Conservation (phyloP, 2,113 vertebrate species). For the Athene cunicularia region DNA sequence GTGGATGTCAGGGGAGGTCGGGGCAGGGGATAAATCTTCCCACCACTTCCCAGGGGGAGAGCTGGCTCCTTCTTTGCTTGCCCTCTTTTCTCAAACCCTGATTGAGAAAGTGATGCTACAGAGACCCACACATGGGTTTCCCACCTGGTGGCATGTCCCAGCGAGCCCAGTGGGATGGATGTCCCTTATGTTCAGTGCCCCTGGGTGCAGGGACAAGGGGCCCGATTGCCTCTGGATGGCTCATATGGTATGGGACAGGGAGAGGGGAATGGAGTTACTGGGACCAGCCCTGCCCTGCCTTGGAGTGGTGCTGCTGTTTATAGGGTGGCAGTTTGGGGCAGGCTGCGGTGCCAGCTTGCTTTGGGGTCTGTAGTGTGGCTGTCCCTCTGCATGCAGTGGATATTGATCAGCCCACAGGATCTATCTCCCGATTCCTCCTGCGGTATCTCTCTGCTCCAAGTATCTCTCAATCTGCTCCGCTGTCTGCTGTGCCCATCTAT, state of each 20-base stretch:
- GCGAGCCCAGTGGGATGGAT: neutral
- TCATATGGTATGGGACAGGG: neutral
- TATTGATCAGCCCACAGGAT: slow-evolving; percentile 60
- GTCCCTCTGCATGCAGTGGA: neutral
- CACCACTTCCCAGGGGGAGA: neutral
- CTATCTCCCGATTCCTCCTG: slow-evolving; percentile 46
- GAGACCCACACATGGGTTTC: neutral
- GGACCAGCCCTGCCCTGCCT: neutral
- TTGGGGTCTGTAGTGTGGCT: neutral
- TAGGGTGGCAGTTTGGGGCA: neutral
- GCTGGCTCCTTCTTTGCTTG: neutral
- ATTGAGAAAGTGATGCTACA: neutral
- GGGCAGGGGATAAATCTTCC: neutral
- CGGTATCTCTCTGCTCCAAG: slow-evolving; percentile 36
- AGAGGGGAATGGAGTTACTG: neutral
- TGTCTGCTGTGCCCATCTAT: slow-evolving; percentile 29
- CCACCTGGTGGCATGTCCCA: neutral
- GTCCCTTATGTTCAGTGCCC: neutral
- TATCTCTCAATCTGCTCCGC: slow-evolving; percentile 25
- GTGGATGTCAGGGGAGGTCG: neutral
- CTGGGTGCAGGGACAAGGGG: too few relatives aligned
- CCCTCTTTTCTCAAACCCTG: accelerated
- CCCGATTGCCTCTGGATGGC: accelerated
- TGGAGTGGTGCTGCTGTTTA: accelerated
- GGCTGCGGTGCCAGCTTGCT: accelerated